Conservation (phyloP, 2,113 vertebrate genomes). For the Barbus barbus region DNA sequence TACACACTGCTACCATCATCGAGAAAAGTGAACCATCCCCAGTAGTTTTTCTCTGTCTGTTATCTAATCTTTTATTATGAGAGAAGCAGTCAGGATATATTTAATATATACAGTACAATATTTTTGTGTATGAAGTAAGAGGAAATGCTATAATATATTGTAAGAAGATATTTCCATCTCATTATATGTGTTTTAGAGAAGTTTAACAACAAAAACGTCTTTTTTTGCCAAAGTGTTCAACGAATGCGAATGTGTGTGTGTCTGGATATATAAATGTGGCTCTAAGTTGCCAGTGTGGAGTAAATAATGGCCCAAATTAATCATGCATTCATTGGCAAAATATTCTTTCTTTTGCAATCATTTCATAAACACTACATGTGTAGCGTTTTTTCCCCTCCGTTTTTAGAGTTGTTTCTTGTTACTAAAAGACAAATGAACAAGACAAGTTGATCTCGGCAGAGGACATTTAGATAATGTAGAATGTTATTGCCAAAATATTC, state of each 20-base stretch:
- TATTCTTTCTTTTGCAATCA: slow-evolving; percentile 47
- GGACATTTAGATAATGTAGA: slow-evolving; percentile 58
- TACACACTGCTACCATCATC: not conserved
- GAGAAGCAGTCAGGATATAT: slow-evolving; percentile 74
- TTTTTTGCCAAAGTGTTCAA: slow-evolving; percentile 67
- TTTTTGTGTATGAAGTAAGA: slow-evolving; percentile 77
- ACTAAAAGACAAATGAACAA: slow-evolving; percentile 53
- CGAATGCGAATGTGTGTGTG: slow-evolving; percentile 53
- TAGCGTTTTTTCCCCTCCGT: slow-evolving; percentile 6
- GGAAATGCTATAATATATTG: slow-evolving; percentile 82
- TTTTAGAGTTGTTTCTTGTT: slow-evolving; percentile 42
- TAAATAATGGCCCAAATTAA: slow-evolving; percentile 11
- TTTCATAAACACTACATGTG: slow-evolving; percentile 55
- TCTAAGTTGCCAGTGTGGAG: slow-evolving; percentile 39
- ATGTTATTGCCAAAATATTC: slow-evolving; percentile 68
- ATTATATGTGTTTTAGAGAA: slow-evolving; percentile 61
- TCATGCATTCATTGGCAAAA: slow-evolving; percentile 7
- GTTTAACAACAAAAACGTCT: slow-evolving; percentile 54
- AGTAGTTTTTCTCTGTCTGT: slow-evolving; percentile 55
- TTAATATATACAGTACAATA: slow-evolving; percentile 78
- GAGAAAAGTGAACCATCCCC: slow-evolving; percentile 14
- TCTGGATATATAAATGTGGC: slow-evolving; percentile 27
- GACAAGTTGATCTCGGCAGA: slow-evolving; percentile 43
- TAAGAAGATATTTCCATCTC: slow-evolving; percentile 61
- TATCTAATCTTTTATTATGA: slow-evolving; percentile 65